Evolutionary conservation across 2,888 invertebrate species (phyloP).

Genomic region (Tetanocera ferruginea): DNA sequence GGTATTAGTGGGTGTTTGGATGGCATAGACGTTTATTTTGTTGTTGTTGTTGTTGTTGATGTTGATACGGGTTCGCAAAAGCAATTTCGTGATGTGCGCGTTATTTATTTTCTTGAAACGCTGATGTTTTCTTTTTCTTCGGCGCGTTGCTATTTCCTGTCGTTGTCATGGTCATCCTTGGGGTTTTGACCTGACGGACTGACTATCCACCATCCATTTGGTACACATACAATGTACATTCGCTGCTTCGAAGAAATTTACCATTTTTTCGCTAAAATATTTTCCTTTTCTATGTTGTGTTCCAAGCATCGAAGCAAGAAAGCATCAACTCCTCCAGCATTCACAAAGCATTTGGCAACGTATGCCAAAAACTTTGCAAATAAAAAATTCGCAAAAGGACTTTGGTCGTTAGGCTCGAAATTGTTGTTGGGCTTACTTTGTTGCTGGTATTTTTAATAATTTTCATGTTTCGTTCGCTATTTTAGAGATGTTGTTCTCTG

Average conservation of each 20-base stretch:
- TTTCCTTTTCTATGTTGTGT: not conserved
- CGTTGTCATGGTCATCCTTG: conserved; percentile 38
- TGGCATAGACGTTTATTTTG: conserved; percentile 36
- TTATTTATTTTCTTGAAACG: conserved; percentile 45
- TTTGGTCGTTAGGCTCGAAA: conserved; percentile 16
- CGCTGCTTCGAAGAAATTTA: not conserved
- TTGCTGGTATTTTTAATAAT: not conserved
- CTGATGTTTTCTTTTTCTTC: conserved; percentile 32
- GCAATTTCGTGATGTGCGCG: conserved; percentile 49
- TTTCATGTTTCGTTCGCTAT: not conserved
- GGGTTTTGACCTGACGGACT: conserved; percentile 40
- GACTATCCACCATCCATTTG: not conserved
- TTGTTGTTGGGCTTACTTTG: conserved; percentile 11
- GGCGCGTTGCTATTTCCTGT: not conserved
- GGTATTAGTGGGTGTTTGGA: not conserved
- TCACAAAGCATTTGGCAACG: not conserved
- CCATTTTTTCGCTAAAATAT: not conserved
- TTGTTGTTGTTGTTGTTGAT: conserved; percentile 42
- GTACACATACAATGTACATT: not conserved
- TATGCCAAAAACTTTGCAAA: not conserved
- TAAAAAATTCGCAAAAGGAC: conserved; percentile 14
- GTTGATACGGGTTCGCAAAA: conserved; percentile 27
- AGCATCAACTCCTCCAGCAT: not conserved
- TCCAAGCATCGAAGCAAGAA: not conserved
- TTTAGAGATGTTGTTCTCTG: not conserved